Base-by-base conservation (phyloP, 2,888 invertebrate species). In the Dascillus cervinus region DNA sequence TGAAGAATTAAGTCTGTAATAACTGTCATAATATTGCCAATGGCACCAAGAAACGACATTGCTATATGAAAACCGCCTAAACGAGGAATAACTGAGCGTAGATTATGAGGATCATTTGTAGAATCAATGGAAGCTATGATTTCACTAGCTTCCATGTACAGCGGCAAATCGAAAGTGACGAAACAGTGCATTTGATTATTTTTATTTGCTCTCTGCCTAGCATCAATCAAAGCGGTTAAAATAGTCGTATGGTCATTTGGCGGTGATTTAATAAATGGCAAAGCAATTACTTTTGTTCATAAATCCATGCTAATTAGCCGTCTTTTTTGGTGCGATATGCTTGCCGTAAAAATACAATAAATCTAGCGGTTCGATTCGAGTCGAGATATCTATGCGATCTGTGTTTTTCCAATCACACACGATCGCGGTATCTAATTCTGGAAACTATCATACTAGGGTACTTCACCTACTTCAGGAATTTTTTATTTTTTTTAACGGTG, bases 171-270 rank as follows among this genome's bases (percentile, higher is more conserved):
- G 5, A 23, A 3, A 3, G 23, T 23, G 6, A 23, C 23, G 10
- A 23, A 23, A 23, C 23, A 23, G 10, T 23, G 23, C 8, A 6
- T 8, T 23, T 23, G 23, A 3, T 23, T 23, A 23, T 23, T 8
- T 23, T 3, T 10, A 23, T 8, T 9, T 3, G 23, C 23, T 23
- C 11, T 3, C 8, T 3, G 3, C 13, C 11, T 23, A 8, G 23
- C 23, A 10, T 23, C 23, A 5, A 23, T 23, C 13, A 23, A 9
- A 3, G 11, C 4, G 3, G 23, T 23, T 10, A 23, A 11, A 6
- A 23, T 23, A 3, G 23, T n/a, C n/a, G n/a, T n/a, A n/a, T n/a
- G n/a, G n/a, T n/a, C n/a, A n/a, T n/a, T n/a, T n/a, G n/a, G n/a
- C n/a, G n/a, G n/a, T n/a, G n/a, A n/a, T n/a, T n/a, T n/a, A n/a